Base-by-base conservation (phyloP, 2,113 vertebrate genomes). In the Cynopterus brachyotis region DNA sequence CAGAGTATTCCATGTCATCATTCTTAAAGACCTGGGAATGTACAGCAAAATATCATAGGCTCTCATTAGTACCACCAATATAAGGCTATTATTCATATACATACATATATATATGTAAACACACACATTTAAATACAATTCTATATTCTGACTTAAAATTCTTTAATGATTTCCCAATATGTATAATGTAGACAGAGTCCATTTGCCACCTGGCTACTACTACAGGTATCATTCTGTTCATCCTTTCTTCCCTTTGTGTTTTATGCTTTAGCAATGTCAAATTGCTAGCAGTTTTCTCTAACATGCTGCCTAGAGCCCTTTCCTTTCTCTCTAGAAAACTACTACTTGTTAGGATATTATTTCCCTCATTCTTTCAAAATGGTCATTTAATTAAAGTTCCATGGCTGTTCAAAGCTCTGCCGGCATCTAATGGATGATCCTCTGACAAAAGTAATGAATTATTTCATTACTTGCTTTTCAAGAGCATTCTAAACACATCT, bases 351-450 rank as follows among this genome's bases (percentile, higher is more conserved):
- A 88, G 45, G 16, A 60, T 2, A 86, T 19, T 69, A 60, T 30
- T 86, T 64, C 20, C 4, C 15, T 93, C 24, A 85, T 62, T 89
- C 37, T 73, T 97, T 94, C 28, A 91, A 93, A 95, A 85, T 24
- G 72, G 72, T 76, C 82, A 97, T 47, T 37, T 81, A 78, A 96
- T 81, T 35, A 91, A 75, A 32, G 10, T 89, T 32, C 37, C n/a
- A 76, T 81, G n/a, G 73, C 73, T 94, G 75, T 67, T 81, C 24
- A 91, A 95, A 89, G 70, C 11, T 16, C 12, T 94, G 45, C 15
- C 70, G 79, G 19, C 80, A 9, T 80, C 30, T 59, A 96, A 84
- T 70, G 32, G 20, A 70, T 59, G 45, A 96, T 92, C 57, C 53
- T 67, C 32, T 89, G 62, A 75, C 80, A 73, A 97, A 94, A 64